A percentile compares a stretch with the other conserved stretches of the same genome.
Evolutionary conservation across 2,888 invertebrate species (phyloP).

Genomic region (Biston betularia): DNA sequence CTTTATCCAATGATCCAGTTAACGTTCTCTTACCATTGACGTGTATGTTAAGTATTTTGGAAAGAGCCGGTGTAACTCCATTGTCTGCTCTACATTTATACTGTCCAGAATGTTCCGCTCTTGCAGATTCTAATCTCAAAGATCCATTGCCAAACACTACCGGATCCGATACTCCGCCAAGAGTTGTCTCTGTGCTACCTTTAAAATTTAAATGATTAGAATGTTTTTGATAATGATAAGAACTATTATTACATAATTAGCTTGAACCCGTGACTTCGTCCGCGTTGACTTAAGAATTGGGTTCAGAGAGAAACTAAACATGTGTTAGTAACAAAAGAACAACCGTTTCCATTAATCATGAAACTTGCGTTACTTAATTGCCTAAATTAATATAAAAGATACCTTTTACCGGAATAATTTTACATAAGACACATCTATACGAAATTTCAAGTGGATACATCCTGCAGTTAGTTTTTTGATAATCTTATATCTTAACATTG

Average conservation of each 20-base stretch:
- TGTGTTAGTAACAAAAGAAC: no score
- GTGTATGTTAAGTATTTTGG: conserved; percentile 92
- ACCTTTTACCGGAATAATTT: no score
- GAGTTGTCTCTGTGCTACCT: conserved; percentile 77
- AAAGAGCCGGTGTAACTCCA: conserved; percentile 92
- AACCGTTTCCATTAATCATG: no score
- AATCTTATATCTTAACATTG: no score
- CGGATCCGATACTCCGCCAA: conserved; percentile 80
- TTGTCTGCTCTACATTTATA: conserved; percentile 95
- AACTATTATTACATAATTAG: neutral
- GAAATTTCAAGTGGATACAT: no score
- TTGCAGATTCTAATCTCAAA: conserved; percentile 89
- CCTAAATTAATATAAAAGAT: no score
- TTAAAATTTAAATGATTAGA: conserved; percentile 42
- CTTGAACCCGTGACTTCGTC: no score
- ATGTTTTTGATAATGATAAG: neutral
- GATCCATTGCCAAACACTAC: conserved; percentile 89
- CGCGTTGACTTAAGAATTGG: no score
- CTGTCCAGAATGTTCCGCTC: conserved; percentile 92
- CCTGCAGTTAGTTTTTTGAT: no score
- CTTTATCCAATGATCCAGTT: neutral
- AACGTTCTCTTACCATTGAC: conserved; percentile 89
- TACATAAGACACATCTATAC: neutral
- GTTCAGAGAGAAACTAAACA: no score
- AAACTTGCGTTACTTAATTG: no score